Evolutionary conservation across 2,113 vertebrate genomes (phyloP).

Genomic region (Paralichthys olivaceus): DNA sequence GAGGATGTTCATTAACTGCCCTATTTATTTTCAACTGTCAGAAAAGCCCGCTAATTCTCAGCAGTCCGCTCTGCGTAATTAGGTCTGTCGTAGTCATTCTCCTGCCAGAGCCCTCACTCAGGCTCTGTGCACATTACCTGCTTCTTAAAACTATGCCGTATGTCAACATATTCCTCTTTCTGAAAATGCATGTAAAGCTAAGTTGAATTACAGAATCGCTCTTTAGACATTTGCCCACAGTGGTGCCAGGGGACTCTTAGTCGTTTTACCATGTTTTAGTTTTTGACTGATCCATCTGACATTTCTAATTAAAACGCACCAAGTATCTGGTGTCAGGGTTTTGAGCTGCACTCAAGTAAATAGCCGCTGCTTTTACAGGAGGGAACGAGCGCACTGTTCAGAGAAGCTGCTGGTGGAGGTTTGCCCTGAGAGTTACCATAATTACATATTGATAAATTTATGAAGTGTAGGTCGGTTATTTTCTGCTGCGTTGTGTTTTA

Average conservation of each 20-base stretch:
- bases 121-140: slow-evolving; percentile 23
- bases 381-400: slow-evolving; percentile 61
- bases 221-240: slow-evolving; percentile 14
- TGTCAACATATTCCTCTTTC: slow-evolving; percentile 53
- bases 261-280: slow-evolving; percentile 27
- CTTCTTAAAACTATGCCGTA: slow-evolving; percentile 51
- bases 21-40: slow-evolving; percentile 84
- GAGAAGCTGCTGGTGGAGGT: slow-evolving; percentile 40
- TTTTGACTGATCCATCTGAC: slow-evolving; percentile 44
- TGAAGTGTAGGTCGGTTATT: slow-evolving; percentile 65
- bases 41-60: slow-evolving; percentile 71
- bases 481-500: slow-evolving; percentile 66
- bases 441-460: slow-evolving; percentile 79
- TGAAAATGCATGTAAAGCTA: slow-evolving; percentile 9
- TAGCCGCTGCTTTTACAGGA: slow-evolving; percentile 41
- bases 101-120: slow-evolving; percentile 37
- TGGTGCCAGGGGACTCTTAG: slow-evolving; percentile 31
- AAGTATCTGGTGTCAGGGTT: slow-evolving; percentile 60
- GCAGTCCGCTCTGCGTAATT: slow-evolving; percentile 61
- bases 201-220: slow-evolving; percentile 43
- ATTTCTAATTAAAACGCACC: slow-evolving; percentile 74
- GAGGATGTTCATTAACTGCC: slow-evolving; percentile 80
- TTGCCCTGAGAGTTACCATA: slow-evolving; percentile 64
- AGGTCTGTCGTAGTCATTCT: slow-evolving; percentile 54
- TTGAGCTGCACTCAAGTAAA: slow-evolving; percentile 55